These are phyloP conservation scores for Rallus limicola DNA, from an alignment of 2,113 vertebrate species.

Conservation along the genomic window DNA sequence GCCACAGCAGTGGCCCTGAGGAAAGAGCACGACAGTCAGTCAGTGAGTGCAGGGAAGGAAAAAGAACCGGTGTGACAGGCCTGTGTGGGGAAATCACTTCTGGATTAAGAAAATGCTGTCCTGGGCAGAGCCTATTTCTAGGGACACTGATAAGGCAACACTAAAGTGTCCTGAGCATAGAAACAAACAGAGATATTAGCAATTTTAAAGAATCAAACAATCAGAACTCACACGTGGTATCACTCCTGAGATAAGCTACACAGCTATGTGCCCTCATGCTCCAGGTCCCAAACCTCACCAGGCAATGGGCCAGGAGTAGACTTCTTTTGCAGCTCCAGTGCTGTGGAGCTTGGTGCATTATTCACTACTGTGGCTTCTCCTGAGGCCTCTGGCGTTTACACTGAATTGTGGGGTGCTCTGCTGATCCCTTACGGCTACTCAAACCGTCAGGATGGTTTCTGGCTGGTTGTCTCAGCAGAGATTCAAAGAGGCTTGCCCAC, in stretches of 20 bases:
- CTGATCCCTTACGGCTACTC: neutral
- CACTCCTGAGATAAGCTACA: neutral
- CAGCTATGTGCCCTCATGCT: neutral
- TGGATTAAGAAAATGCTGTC: neutral
- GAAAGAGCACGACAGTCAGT: neutral
- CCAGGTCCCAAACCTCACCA: neutral
- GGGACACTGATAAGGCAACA: neutral
- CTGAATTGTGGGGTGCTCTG: neutral
- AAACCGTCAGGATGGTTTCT: neutral
- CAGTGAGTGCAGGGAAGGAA: neutral
- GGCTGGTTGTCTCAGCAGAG: neutral
- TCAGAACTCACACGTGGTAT: neutral
- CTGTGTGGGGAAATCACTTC: neutral
- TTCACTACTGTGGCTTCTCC: neutral
- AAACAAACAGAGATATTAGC: neutral
- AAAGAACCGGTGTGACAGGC: neutral
- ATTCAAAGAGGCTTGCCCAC: neutral
- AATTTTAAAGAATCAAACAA: neutral
- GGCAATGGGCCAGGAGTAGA: neutral
- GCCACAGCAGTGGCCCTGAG: neutral
- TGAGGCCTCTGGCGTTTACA: neutral
- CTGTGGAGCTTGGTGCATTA: neutral
- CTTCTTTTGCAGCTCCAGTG: neutral
- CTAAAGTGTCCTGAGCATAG: neutral
- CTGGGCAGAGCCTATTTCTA: constrained; percentile 13